These are phyloP conservation scores for Sebastes minor DNA, from an alignment of 2,797 vertebrate species.

Conservation along the genomic window DNA sequence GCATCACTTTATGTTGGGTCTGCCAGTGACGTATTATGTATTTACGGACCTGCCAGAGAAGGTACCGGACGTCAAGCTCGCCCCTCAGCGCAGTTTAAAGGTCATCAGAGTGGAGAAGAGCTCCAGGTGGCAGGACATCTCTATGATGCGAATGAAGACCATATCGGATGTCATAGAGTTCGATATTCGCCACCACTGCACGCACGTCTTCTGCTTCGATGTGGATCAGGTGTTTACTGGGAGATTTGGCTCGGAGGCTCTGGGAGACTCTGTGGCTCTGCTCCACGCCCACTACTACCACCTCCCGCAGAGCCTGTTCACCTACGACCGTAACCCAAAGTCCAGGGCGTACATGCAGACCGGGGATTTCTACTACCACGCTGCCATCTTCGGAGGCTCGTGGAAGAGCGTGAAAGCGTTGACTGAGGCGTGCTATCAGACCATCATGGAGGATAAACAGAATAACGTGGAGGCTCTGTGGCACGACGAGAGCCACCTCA, in stretches of 20 bases:
- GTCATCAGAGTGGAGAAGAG: conserved; percentile 35
- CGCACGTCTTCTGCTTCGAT: conserved; percentile 86
- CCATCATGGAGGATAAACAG: conserved; percentile 74
- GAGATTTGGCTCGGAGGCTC: conserved; percentile 75
- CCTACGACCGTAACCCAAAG: conserved; percentile 72
- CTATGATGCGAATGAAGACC: conserved; percentile 71
- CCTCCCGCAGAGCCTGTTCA: conserved; percentile 35
- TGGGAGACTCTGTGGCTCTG: conserved; percentile 75
- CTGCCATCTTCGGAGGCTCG: conserved; percentile 78
- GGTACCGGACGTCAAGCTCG: conserved; percentile 33
- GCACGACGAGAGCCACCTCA: conserved; percentile 83
- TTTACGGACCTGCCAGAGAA: conserved; percentile 62
- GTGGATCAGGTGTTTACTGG: conserved; percentile 83
- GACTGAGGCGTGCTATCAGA: conserved; percentile 63
- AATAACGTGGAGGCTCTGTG: conserved; percentile 77
- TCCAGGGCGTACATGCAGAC: conserved; percentile 72
- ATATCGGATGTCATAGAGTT: conserved; percentile 75
- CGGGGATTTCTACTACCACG: conserved; percentile 82
- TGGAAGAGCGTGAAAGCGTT: conserved; percentile 68
- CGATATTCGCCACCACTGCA: conserved; percentile 73
- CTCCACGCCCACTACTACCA: conserved; percentile 76
- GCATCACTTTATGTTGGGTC: conserved; percentile 63
- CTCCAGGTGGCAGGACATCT: conserved; percentile 71
- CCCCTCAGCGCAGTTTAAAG: conserved; percentile 39
- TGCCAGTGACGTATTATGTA: conserved; percentile 63